These are phyloP conservation scores for Amazona guildingii DNA, from an alignment of 2,113 vertebrate species.

Conservation along the genomic window DNA sequence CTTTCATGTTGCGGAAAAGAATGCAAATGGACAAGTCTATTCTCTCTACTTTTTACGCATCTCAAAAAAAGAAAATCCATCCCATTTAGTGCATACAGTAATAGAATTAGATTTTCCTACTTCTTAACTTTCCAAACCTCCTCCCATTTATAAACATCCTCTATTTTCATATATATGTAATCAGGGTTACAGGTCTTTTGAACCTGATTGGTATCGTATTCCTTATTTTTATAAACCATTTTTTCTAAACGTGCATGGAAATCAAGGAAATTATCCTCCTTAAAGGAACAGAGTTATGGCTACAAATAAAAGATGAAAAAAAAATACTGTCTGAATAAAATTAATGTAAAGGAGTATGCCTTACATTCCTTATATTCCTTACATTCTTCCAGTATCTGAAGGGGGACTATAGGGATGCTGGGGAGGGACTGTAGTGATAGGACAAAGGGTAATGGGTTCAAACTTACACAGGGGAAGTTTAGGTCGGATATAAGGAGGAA, in stretches of 20 bases:
- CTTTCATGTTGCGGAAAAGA: slow-evolving; percentile 29
- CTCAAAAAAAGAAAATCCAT: neutral
- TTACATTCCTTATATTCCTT: neutral
- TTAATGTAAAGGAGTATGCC: neutral
- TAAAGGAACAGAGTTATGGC: neutral
- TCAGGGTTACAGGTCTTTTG: neutral
- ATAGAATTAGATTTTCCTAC: neutral
- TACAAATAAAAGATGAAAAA: neutral
- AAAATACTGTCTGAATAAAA: neutral
- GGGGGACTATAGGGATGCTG: no score
- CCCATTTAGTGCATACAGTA: neutral
- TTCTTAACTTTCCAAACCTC: neutral
- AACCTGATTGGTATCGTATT: neutral
- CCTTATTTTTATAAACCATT: neutral
- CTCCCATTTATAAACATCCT: neutral
- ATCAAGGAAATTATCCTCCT: neutral
- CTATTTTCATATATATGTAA: neutral
- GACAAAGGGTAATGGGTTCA: no score
- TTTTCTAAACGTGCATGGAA: neutral
- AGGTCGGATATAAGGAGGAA: no score
- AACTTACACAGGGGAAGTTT: no score
- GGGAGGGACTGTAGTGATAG: no score
- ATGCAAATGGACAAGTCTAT: neutral
- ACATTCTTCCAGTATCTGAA: no score
- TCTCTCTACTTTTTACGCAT: neutral